These are phyloP conservation scores for Lepidocyrtinus sp. DNA, from an alignment of 2,888 invertebrate species.

Conservation along the genomic window DNA sequence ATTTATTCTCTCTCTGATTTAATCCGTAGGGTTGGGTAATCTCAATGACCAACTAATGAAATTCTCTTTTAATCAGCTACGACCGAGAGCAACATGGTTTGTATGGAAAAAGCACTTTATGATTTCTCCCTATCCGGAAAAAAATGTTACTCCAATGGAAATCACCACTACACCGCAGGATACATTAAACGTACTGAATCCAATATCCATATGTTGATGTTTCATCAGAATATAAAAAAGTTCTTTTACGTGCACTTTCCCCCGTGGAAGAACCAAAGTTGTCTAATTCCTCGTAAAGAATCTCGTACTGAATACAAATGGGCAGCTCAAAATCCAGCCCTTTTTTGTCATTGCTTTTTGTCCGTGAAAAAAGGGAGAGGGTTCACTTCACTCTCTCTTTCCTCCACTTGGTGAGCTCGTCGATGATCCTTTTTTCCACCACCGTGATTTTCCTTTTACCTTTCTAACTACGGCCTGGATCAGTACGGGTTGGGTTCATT, in stretches of 20 bases:
- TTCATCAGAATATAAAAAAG: no score
- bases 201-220: conserved; percentile 46
- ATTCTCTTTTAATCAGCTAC: conserved; percentile 38
- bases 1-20: conserved; percentile 17
- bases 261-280: background rate
- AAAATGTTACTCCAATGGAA: background rate
- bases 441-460: conserved; percentile 13
- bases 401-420: background rate
- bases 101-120: background rate
- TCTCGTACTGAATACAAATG: background rate
- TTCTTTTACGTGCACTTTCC: background rate
- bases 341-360: conserved; percentile 29
- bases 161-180: background rate
- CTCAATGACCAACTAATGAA: conserved; percentile 31
- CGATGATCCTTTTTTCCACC: background rate
- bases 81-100: background rate
- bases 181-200: conserved; percentile 9
- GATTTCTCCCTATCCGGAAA: no score
- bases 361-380: conserved; percentile 30
- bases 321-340: conserved; percentile 32
- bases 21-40: conserved; percentile 56
- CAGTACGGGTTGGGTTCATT: background rate
- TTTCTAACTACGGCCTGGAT: no score
- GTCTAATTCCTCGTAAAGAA: background rate
- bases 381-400: background rate